phyloP scores from a whole-genome alignment of 2,888 invertebrate species.

The Eulithis testata region DNA sequence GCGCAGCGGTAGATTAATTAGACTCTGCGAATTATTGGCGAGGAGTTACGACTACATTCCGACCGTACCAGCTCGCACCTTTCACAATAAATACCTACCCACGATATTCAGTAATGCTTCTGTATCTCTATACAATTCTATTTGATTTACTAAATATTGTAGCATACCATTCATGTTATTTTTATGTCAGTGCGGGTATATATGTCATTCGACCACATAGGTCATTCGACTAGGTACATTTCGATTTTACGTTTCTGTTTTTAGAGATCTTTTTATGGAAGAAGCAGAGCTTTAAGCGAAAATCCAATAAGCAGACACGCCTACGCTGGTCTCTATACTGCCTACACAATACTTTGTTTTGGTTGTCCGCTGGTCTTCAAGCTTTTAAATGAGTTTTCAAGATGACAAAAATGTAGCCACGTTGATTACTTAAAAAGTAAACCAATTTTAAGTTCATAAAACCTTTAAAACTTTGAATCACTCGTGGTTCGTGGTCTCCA shows the following conservation, averaged over 20 bases:
- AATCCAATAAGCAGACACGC: conserved; percentile 2
- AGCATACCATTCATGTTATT: too few species aligned
- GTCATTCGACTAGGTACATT: background rate
- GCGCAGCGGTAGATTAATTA: conserved; percentile 30
- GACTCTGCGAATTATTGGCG: conserved; percentile 27
- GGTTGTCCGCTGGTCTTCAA: background rate
- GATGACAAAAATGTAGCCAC: too few species aligned
- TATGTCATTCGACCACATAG: too few species aligned
- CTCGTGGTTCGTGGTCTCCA: background rate
- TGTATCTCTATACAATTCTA: background rate
- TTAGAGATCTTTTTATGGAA: conserved; percentile 7
- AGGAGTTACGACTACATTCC: conserved; percentile 24
- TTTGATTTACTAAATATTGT: conserved; percentile 1
- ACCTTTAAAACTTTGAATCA: background rate
- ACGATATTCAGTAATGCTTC: conserved; percentile 2
- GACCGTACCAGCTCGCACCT: conserved; percentile 13
- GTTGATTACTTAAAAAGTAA: background rate
- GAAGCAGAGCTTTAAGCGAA: conserved; percentile 7
- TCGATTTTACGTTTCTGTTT: background rate
- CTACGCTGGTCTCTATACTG: background rate
- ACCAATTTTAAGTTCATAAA: background rate
- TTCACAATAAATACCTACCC: conserved; percentile 31
- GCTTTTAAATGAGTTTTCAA: background rate
- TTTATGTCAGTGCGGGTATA: too few species aligned
- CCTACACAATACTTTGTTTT: background rate